Base-by-base conservation (phyloP, 2,113 vertebrate species). In the Syngnathus typhle region DNA sequence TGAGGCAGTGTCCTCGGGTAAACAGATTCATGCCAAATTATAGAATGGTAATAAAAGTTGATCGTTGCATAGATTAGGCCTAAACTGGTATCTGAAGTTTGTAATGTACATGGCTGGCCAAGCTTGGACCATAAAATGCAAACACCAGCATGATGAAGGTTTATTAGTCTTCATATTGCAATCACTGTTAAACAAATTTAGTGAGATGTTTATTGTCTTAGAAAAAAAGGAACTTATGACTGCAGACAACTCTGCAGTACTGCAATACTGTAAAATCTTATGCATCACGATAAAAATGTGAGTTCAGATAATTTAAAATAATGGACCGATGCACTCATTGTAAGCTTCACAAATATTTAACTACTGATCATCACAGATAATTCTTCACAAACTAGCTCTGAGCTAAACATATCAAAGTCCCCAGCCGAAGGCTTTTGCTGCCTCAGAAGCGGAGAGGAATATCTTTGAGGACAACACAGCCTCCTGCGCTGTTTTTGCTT, bases 401-500 rank as follows among this genome's bases (percentile, higher is more conserved):
- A 39, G 63, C 69, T 68, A 64, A 64, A 72, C 78, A 70, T 64
- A 43, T 70, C 60, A 72, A 66, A 76, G 65, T 70, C 56, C 72
- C 21, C 39, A 64, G 72, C 74, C 71, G 56, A 74, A 76, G 82
- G 67, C 67, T 43, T 55, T 80, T 70, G 72, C 65, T 66, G 69
- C 36, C 67, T 73, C 54, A 60, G 58, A 77, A 71, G 61, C 69
- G 63, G 43, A 56, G 72, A 72, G 66, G 74, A 62, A 68, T 71
- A 74, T 83, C 77, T 86, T 73, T 74, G 64, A 75, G 82, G 56
- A 84, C 60, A 73, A 80, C 82, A 69, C 51, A 59, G 70, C 73
- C 70, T 81, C 78, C 71, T 71, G 67, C 60, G 74, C 79, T 82
- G 21, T 62, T 84, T 88, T 71, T 64, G 87, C 90, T 88, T 68